Conservation (phyloP, 1,140 invertebrate species). For the Brachionus asplanchnoidis region DNA sequence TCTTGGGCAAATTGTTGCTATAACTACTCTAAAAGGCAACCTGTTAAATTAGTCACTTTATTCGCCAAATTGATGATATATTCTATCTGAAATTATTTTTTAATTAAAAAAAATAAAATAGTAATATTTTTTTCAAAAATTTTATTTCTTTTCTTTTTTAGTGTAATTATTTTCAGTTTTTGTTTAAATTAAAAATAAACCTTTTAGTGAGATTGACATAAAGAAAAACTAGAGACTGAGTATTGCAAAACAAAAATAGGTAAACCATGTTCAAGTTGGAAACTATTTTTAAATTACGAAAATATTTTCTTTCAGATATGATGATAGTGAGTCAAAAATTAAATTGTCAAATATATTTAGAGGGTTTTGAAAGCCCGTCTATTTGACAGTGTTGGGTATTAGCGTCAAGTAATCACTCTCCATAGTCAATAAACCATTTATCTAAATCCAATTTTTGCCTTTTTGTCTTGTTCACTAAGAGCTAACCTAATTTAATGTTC, state of each 20-base stretch:
- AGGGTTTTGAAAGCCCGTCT: not conserved
- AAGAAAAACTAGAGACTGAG: not conserved
- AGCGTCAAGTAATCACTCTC: not conserved
- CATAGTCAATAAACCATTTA: not conserved
- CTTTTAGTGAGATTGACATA: not conserved
- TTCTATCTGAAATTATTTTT: not conserved
- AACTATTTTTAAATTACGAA: not conserved
- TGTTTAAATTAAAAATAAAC: slow-evolving; percentile 1
- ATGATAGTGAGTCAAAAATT: not conserved
- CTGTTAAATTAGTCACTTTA: not conserved
- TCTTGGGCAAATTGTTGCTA: not conserved
- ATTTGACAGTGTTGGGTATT: not conserved
- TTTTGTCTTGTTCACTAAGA: not conserved
- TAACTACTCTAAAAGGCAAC: not conserved
- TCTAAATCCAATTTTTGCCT: slow-evolving; percentile 1
- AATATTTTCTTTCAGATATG: not conserved
- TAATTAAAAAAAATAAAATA: slow-evolving; percentile 4
- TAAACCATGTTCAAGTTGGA: not conserved
- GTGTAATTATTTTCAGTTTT: not conserved
- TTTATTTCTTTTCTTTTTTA: not conserved
- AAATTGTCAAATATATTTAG: not conserved
- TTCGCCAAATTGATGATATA: not conserved
- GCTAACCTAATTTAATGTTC: not conserved
- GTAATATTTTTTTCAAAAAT: not conserved
- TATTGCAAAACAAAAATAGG: not conserved